phyloP scores from a whole-genome alignment of 2,113 vertebrate species.

The Dipodomys stephensi region DNA sequence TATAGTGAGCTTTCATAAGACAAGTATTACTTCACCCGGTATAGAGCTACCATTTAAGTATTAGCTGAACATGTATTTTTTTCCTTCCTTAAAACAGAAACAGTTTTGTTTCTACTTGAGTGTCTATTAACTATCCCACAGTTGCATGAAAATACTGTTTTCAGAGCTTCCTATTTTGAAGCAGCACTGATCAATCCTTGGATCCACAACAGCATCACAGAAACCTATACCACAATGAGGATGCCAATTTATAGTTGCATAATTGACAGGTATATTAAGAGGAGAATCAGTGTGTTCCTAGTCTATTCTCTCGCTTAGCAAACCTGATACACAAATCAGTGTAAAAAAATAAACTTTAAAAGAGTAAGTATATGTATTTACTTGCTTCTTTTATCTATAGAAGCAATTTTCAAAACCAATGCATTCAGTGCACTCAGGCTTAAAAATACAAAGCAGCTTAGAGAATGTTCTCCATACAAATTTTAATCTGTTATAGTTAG shows the following conservation, averaged over 20 bases:
- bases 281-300: background rate
- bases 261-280: background rate
- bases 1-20: background rate
- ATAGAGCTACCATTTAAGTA: constrained; percentile 24
- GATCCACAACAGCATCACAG: background rate
- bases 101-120: constrained; percentile 2
- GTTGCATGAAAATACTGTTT: constrained; percentile 8
- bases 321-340: background rate
- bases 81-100: background rate
- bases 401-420: constrained; percentile 50
- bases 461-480: constrained; percentile 40
- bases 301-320: background rate
- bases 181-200: background rate
- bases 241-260: too few relatives aligned
- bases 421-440: background rate
- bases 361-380: constrained; percentile 10
- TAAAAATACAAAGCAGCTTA: constrained; percentile 64
- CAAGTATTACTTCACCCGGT: background rate
- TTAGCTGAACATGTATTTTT: background rate
- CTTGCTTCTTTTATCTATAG: constrained; percentile 44
- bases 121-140: background rate
- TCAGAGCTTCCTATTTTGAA: constrained; percentile 16
- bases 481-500: constrained; percentile 56
- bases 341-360: constrained; percentile 7
- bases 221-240: background rate